Conservation (phyloP, 2,888 invertebrate species). For the Sminthurides aquaticus region DNA sequence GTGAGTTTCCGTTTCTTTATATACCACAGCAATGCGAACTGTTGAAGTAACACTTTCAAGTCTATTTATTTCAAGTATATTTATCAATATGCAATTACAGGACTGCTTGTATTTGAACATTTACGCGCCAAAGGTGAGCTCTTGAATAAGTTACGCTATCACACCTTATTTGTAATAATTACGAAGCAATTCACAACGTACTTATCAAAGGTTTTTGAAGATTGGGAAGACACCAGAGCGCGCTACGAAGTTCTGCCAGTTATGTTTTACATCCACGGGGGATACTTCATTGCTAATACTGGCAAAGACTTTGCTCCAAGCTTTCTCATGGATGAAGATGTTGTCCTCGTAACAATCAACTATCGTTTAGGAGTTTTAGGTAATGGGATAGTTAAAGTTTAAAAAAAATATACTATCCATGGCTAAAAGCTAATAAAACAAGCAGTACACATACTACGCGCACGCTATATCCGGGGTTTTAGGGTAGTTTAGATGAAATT, state of each 20-base stretch:
- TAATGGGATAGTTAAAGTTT: no score
- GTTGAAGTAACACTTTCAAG: no score
- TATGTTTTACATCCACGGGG: background rate
- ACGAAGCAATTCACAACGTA: no score
- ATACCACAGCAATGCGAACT: no score
- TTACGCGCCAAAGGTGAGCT: slow-evolving; percentile 13
- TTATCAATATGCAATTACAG: background rate
- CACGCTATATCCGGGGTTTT: no score
- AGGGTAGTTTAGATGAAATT: no score
- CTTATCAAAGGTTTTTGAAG: background rate
- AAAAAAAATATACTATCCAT: no score
- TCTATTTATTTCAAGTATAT: background rate
- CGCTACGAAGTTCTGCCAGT: background rate
- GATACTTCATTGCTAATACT: background rate
- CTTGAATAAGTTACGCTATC: slow-evolving; percentile 1
- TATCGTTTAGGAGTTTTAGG: background rate
- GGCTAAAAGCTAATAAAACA: no score
- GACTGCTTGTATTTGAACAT: slow-evolving; percentile 18
- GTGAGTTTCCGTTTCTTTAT: no score
- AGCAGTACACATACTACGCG: no score
- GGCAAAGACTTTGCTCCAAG: background rate
- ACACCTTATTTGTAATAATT: background rate
- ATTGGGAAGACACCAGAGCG: background rate
- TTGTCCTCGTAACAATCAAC: background rate
- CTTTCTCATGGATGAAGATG: background rate